Evolutionary conservation across 2,888 invertebrate species (phyloP), one percentile per base, ranked within the genome.

Genomic region (Agrochola lota): DNA sequence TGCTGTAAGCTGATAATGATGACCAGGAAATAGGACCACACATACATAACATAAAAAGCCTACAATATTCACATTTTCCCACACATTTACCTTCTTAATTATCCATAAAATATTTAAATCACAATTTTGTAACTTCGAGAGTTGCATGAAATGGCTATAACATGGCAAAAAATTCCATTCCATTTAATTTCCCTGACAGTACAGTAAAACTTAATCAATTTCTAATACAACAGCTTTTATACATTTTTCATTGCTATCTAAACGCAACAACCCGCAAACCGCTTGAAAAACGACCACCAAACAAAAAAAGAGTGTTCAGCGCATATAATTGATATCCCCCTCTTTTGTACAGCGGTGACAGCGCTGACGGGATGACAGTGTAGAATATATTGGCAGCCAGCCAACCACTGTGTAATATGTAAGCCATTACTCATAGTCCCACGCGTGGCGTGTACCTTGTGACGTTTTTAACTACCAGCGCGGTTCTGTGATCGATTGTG

Each of bases 361-460:
- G 59, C 69, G 43, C 59, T 77, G 80, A 72, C 70, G 30, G 68
- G 46, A 40, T 82, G 78, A 78, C 85, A 78, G 64, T 60, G 78
- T 82, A n/a, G 74, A 74, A 80, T 71, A 69, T 83, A 86, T 78
- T 85, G 85, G 86, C 86, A 68, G 64, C 2, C 66, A 12, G 77
- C 86, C 85, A 85, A 59, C 75, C 77, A 71, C 71, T 74, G 68
- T 72, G 84, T 78, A 75, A 77, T 80, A 72, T 78, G 84, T 78
- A 63, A 66, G 46, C 72, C 73, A 85, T 85, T 78, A 86, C 69
- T 86, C 80, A 86, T 78, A 76, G 74, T 60, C 57, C 71, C 80
- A 49, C 40, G 83, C 70, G 49, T 60, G 23, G 43, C 70, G 17
- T 83, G 67, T 84, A 74, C 20, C 49, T 57, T 46, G 68, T 83